These are phyloP conservation scores for Antedon mediterranea DNA, from an alignment of 53 echinoderm and acorn worm genomes.

Conservation along the genomic window DNA sequence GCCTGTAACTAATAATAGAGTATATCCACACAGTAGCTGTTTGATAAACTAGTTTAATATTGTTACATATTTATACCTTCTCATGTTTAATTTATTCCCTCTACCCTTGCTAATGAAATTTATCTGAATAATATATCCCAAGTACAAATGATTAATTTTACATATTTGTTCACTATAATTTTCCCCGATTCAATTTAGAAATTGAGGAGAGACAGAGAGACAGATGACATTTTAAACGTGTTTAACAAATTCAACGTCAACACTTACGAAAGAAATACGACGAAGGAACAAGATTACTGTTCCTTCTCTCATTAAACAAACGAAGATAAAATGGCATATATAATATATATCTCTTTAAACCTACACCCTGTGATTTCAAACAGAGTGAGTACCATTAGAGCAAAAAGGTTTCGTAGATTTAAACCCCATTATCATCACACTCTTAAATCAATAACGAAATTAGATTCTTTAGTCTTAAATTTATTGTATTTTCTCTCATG, in stretches of 20 bases:
- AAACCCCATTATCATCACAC: neutral
- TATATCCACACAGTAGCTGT: too few relatives aligned
- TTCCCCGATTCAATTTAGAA: too few relatives aligned
- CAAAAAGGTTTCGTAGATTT: neutral
- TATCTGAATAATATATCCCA: too few relatives aligned
- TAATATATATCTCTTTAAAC: neutral
- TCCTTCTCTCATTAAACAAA: constrained; percentile 1
- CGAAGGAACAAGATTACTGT: neutral
- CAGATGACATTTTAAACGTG: neutral
- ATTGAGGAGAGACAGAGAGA: neutral
- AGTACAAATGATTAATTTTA: too few relatives aligned
- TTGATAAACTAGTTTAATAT: too few relatives aligned
- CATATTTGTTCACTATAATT: too few relatives aligned
- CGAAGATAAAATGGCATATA: neutral
- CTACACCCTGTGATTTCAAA: neutral
- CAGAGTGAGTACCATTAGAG: neutral
- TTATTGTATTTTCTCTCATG: neutral
- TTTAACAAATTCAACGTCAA: neutral
- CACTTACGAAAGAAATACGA: neutral
- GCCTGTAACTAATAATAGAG: neutral
- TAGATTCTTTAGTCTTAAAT: neutral
- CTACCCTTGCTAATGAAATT: too few relatives aligned
- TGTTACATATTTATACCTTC: too few relatives aligned
- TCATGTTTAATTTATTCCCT: too few relatives aligned
- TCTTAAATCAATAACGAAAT: neutral